A percentile compares a stretch with the other conserved stretches of the same genome.
Evolutionary conservation across 92 coral and sea anemone species (phyloP).

Genomic region (Actinostola sp.): DNA sequence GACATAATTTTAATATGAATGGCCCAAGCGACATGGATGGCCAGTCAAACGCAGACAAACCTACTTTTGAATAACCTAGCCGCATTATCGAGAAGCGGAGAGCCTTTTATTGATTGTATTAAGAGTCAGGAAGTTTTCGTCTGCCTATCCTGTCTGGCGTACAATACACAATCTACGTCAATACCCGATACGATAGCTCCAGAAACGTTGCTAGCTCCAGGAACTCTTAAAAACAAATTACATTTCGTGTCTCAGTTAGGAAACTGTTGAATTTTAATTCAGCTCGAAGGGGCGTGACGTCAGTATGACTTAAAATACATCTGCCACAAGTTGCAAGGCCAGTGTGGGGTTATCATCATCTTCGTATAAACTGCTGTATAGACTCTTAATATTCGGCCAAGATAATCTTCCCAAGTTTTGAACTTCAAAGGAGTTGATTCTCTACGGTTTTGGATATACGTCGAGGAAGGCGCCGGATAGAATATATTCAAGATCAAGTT

Average conservation of each 20-base stretch:
- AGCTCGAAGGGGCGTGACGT: not conserved
- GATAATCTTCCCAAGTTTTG: too few species aligned
- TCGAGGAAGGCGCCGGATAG: too few species aligned
- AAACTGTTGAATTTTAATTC: constrained; percentile 10
- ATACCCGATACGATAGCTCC: too few species aligned
- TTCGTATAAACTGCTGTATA: not conserved
- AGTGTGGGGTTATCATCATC: too few species aligned
- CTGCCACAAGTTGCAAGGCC: not conserved
- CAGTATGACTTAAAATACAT: not conserved
- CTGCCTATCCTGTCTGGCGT: too few species aligned
- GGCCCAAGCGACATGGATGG: not conserved
- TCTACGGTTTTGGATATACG: too few species aligned
- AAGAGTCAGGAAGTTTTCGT: not conserved
- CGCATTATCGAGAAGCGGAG: too few species aligned
- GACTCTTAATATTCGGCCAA: too few species aligned
- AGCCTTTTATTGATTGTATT: not conserved
- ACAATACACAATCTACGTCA: not conserved
- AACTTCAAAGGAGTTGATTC: too few species aligned
- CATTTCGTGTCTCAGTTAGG: not conserved
- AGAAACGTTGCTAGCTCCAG: not conserved
- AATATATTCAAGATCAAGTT: too few species aligned
- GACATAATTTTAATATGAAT: too few species aligned
- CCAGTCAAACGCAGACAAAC: constrained; percentile 3
- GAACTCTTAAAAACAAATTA: not conserved
- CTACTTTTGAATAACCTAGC: not conserved